Percentiles rank a stretch among this genome's conserved stretches.
These are phyloP conservation scores for Diabrotica virgifera DNA, from an alignment of 1,140 invertebrate species.

Conservation along the genomic window DNA sequence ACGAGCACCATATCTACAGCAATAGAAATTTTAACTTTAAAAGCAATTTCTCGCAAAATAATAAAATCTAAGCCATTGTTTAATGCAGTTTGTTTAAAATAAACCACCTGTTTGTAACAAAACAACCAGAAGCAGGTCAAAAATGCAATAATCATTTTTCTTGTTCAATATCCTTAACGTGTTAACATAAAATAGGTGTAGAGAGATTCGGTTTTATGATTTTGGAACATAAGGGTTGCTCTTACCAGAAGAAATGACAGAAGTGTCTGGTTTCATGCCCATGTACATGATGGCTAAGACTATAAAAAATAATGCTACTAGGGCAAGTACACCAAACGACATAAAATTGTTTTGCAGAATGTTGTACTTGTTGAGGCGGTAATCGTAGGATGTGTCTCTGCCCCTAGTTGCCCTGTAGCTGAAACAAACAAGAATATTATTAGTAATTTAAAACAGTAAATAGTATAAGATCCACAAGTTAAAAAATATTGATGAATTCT, in stretches of 20 bases:
- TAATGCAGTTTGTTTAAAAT: no score
- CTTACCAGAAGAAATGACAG: constrained; percentile 40
- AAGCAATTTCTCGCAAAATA: no score
- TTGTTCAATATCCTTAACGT: no score
- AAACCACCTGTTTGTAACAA: no score
- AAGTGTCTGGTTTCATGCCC: constrained; percentile 52
- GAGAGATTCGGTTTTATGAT: not conserved
- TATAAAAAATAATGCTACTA: constrained; percentile 63
- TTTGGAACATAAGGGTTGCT: constrained; percentile 6
- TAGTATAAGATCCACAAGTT: no score
- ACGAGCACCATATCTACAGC: no score
- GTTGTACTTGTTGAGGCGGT: constrained; percentile 51
- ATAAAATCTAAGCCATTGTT: no score
- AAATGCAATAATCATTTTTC: not conserved
- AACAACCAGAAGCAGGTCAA: constrained; percentile 8
- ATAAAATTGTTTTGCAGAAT: constrained; percentile 61
- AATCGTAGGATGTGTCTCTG: constrained; percentile 50
- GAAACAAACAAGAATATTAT: constrained; percentile 3
- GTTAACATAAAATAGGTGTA: not conserved
- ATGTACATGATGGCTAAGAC: constrained; percentile 64
- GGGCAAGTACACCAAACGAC: constrained; percentile 59
- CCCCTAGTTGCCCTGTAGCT: constrained; percentile 38
- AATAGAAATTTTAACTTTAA: no score
- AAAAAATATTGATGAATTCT: no score
- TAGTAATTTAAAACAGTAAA: no score